Evolutionary conservation across 2,113 vertebrate species (phyloP).

Genomic region (Garra rufa): DNA sequence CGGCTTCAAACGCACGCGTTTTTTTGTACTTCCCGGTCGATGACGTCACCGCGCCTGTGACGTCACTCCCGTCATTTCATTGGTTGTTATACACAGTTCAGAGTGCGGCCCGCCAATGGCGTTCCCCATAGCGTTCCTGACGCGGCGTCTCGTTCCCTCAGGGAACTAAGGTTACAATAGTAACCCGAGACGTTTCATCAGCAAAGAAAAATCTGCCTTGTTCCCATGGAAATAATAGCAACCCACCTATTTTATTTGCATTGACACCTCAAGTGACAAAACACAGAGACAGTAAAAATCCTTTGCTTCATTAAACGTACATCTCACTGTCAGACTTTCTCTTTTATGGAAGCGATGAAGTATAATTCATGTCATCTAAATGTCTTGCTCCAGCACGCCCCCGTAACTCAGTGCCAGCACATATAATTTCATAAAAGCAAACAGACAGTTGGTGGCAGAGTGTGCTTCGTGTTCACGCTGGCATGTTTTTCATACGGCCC

Average conservation of each 20-base stretch:
- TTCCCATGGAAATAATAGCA: slow-evolving; percentile 53
- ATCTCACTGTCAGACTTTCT: slow-evolving; percentile 21
- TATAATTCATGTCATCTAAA: slow-evolving; percentile 54
- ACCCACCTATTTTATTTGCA: slow-evolving; percentile 23
- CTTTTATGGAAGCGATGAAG: slow-evolving; percentile 29
- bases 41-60: no score
- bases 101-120: no score
- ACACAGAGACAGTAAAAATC: slow-evolving; percentile 49
- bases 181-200: no score
- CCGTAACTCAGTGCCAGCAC: slow-evolving; percentile 36
- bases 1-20: no score
- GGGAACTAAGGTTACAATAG: no score
- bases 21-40: no score
- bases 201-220: slow-evolving; percentile 1
- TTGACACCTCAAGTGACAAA: slow-evolving; percentile 49
- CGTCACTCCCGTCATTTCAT: no score
- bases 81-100: no score
- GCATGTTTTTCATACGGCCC: slow-evolving; percentile 48
- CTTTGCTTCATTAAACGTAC: slow-evolving; percentile 46
- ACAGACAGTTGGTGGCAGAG: slow-evolving; percentile 37
- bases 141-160: no score
- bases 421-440: slow-evolving; percentile 55
- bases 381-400: slow-evolving; percentile 30
- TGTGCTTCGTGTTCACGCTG: slow-evolving; percentile 23
- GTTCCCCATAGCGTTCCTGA: no score